Evolutionary conservation across 2,113 vertebrate genomes (phyloP).

Genomic region (Cryptotis parvus): DNA sequence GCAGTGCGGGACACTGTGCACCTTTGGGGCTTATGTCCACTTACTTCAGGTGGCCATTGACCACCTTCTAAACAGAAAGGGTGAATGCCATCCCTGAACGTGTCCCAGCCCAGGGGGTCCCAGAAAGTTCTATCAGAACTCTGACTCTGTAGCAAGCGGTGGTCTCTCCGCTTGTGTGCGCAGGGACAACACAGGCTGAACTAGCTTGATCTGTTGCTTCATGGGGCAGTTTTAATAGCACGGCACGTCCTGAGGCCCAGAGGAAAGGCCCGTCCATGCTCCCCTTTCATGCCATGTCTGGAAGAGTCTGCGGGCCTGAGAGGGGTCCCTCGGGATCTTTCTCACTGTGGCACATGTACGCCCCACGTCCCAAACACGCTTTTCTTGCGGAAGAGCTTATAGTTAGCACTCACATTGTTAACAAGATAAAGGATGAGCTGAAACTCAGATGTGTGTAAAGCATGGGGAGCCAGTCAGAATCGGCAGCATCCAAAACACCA

Average conservation of each 20-base stretch:
- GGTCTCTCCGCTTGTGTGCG: not conserved
- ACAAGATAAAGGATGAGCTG: not conserved
- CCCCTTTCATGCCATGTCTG: not conserved
- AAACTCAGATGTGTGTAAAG: not conserved
- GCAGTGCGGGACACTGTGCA: accelerated
- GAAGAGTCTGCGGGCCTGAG: not conserved
- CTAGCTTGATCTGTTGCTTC: not conserved
- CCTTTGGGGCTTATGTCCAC: not conserved
- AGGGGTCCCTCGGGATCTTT: not conserved
- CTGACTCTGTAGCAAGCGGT: not conserved
- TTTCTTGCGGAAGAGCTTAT: not conserved
- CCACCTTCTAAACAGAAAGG: too few relatives aligned
- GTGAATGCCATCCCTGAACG: not conserved
- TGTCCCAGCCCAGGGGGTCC: too few relatives aligned
- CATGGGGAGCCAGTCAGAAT: not conserved
- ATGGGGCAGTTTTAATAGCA: not conserved
- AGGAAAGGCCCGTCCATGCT: accelerated
- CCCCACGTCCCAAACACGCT: not conserved
- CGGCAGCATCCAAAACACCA: not conserved
- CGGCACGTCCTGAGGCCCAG: too few relatives aligned
- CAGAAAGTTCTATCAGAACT: too few relatives aligned
- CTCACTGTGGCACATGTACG: accelerated
- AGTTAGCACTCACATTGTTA: not conserved
- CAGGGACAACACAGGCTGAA: accelerated
- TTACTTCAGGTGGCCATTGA: not conserved